These are phyloP conservation scores for Amblyjoppa proteus DNA, from an alignment of 2,888 invertebrate genomes.

Conservation along the genomic window DNA sequence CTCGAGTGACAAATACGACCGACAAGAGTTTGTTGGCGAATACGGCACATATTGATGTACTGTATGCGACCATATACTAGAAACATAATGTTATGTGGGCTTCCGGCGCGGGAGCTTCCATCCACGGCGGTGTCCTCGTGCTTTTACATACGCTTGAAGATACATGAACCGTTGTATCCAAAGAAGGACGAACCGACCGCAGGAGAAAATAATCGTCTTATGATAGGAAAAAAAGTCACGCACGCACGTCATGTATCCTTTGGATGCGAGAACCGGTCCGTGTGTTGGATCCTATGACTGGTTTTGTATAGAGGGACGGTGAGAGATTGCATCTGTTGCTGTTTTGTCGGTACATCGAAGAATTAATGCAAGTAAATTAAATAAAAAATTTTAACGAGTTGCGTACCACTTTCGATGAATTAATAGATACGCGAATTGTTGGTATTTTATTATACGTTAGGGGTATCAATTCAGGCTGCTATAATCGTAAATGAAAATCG, in stretches of 20 bases:
- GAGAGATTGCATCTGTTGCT: background rate
- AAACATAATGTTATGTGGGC: conserved; percentile 25
- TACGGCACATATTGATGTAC: background rate
- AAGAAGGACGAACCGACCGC: background rate
- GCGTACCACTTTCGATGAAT: background rate
- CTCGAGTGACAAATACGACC: background rate
- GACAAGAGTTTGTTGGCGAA: background rate
- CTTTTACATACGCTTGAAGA: background rate
- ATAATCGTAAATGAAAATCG: background rate
- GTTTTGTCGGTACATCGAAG: background rate
- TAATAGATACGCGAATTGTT: background rate
- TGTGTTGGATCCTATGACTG: background rate
- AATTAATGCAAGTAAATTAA: background rate
- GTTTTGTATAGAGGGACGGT: background rate
- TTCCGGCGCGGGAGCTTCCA: conserved; percentile 55
- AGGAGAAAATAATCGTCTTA: background rate
- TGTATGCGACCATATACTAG: background rate
- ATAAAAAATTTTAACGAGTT: background rate
- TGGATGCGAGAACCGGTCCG: background rate
- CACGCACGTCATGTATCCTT: background rate
- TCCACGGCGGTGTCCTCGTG: conserved; percentile 49
- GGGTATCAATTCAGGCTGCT: background rate
- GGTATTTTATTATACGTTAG: background rate
- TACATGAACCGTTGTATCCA: conserved; percentile 13
- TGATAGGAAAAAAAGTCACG: background rate